These are phyloP conservation scores for Dolichoris vasculosae DNA, from an alignment of 1,140 invertebrate species.

Conservation along the genomic window DNA sequence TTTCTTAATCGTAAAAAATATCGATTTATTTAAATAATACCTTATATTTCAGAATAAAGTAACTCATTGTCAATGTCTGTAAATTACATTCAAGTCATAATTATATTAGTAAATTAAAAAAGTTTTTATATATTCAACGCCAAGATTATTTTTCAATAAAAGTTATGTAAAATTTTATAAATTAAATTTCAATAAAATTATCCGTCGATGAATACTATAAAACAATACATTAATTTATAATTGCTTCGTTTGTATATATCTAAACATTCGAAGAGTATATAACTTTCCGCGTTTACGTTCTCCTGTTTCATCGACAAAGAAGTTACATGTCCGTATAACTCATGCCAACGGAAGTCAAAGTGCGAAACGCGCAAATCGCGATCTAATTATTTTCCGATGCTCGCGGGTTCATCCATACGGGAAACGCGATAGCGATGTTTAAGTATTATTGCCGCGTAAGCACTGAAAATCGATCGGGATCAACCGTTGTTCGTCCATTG, in stretches of 20 bases:
- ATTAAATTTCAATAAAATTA: not conserved
- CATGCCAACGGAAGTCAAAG: constrained; percentile 35
- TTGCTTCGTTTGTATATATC: not conserved
- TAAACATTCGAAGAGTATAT: not conserved
- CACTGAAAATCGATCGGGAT: constrained; percentile 57
- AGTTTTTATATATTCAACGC: too few relatives aligned
- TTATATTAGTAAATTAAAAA: too few relatives aligned
- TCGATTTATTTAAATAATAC: too few relatives aligned
- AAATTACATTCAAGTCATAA: too few relatives aligned
- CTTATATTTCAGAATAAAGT: too few relatives aligned
- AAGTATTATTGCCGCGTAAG: not conserved
- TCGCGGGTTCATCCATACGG: not conserved
- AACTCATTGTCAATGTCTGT: too few relatives aligned
- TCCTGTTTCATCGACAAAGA: not conserved
- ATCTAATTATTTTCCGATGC: constrained; percentile 39
- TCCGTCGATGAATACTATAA: not conserved
- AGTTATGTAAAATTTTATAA: not conserved
- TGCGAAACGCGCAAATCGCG: constrained; percentile 47
- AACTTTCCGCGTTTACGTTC: not conserved
- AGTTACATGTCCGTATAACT: not conserved
- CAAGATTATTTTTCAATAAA: too few relatives aligned
- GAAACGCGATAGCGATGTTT: constrained; percentile 43
- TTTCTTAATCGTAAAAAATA: too few relatives aligned
- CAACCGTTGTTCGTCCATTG: constrained; percentile 45
- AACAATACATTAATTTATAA: not conserved